These are phyloP conservation scores for Idaea dimidiata DNA, from an alignment of 2,888 invertebrate species.

Conservation along the genomic window DNA sequence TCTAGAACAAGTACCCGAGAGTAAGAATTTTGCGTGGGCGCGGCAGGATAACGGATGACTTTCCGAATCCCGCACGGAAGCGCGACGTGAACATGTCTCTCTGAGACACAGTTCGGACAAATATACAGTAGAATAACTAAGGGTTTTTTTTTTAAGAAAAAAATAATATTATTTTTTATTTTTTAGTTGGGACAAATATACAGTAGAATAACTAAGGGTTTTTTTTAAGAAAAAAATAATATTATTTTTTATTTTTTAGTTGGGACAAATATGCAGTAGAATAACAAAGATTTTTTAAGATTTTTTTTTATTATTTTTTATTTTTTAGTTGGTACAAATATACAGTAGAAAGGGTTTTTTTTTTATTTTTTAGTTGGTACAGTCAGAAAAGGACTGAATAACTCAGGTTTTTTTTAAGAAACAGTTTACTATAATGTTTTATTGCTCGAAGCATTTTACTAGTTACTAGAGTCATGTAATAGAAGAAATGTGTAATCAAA, in stretches of 20 bases:
- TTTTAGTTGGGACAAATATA: neutral
- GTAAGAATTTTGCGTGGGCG: slow-evolving; percentile 3
- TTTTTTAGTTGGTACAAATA: too few species aligned
- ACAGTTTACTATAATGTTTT: too few species aligned
- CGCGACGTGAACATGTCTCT: neutral
- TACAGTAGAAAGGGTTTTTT: too few species aligned
- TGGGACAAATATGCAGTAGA: neutral
- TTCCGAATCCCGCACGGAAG: slow-evolving; percentile 12
- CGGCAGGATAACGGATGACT: slow-evolving; percentile 30
- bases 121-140: neutral
- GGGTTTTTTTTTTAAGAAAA: neutral
- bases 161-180: neutral
- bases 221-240: neutral
- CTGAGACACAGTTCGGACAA: neutral
- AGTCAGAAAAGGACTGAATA: too few species aligned
- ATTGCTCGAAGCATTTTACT: too few species aligned
- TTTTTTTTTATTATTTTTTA: too few species aligned
- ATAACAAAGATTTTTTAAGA: too few species aligned
- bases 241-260: too few species aligned
- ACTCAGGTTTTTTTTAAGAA: too few species aligned
- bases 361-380: too few species aligned
- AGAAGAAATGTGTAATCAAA: too few species aligned
- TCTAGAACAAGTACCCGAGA: neutral
- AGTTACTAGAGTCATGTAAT: too few species aligned
- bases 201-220: neutral